A percentile compares a stretch with the other conserved stretches of the same genome.
Evolutionary conservation across 2,888 invertebrate species (phyloP).

Genomic region (Leistus spinibarbis): DNA sequence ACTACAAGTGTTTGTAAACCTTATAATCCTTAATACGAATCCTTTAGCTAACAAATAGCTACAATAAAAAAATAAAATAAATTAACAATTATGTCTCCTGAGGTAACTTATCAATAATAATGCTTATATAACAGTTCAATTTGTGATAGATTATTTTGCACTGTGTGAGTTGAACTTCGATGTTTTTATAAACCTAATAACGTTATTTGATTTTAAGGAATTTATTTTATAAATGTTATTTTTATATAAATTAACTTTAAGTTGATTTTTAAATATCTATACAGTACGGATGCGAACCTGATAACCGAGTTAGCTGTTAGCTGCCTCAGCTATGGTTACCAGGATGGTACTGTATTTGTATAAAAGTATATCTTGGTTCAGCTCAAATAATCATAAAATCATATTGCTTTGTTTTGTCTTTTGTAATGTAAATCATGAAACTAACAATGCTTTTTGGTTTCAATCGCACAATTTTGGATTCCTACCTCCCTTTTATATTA

Average conservation of each 20-base stretch:
- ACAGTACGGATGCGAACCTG: no score
- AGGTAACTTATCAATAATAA: constrained; percentile 29
- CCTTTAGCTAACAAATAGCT: background rate
- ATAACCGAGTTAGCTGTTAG: no score
- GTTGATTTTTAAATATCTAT: no score
- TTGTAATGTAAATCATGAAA: constrained; percentile 10
- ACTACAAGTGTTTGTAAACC: background rate
- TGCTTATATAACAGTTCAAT: constrained; percentile 13
- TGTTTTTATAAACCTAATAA: no score
- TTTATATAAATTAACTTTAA: no score
- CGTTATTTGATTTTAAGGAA: background rate
- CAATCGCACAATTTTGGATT: constrained; percentile 36
- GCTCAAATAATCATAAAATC: no score
- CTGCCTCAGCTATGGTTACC: no score
- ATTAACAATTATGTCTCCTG: constrained; percentile 22
- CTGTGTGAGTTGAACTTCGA: background rate
- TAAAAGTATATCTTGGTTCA: no score
- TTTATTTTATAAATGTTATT: no score
- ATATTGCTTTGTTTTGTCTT: background rate
- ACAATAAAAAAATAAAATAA: background rate
- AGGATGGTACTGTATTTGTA: no score
- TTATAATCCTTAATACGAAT: background rate
- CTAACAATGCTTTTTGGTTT: constrained; percentile 37
- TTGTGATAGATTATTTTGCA: background rate
- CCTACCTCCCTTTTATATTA: constrained; percentile 9